Base-by-base conservation (phyloP, 2,888 invertebrate species). In the Pogonocherus hispidulus region DNA sequence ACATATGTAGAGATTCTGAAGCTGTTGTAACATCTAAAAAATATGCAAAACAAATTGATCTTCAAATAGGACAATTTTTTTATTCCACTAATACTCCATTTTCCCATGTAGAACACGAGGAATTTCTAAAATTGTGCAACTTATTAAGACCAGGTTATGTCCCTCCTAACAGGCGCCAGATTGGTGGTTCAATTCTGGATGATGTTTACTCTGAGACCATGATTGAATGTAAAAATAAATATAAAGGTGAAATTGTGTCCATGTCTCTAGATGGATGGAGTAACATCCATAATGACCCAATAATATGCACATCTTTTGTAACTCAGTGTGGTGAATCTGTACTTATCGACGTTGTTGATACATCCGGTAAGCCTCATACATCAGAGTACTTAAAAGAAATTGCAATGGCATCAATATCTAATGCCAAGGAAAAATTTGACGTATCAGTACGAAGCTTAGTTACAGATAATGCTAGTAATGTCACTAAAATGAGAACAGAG, bases 191-290 rank as follows among this genome's bases (percentile, higher is more conserved):
- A 49, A 32, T 70, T 14, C 55, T 70, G 19, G 65, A 71, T 55
- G 51, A 64, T 46, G 68, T 73, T 1, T 66, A 65, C n/a, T n/a
- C n/a, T 65, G 22, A 47, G 1, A 37, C 46, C n/a, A 16, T 46
- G 23, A 5, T 44, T 16, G n/a, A 16, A 51, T 22, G 27, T 11
- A 54, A 62, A 18, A 37, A 27, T 9, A 14, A 54, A 3, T 16
- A 27, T n/a, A 16, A 16, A 16, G 18, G 9, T 14, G 11, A 52
- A 54, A 35, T 14, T 9, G 35, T 54, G 8, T 54, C 59, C 49
- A 20, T 73, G 55, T 51, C 65, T 22, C 18, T 73, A 32, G 74
- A 74, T 69, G 71, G 70, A 22, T 75, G 72, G 71, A 69, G 71
- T 35, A 70, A 72, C 55, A 60, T 74, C 9, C 72, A 71, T 51